Evolutionary conservation across 1,140 invertebrate genomes (phyloP).

Genomic region (Drosophila equinoxialis): DNA sequence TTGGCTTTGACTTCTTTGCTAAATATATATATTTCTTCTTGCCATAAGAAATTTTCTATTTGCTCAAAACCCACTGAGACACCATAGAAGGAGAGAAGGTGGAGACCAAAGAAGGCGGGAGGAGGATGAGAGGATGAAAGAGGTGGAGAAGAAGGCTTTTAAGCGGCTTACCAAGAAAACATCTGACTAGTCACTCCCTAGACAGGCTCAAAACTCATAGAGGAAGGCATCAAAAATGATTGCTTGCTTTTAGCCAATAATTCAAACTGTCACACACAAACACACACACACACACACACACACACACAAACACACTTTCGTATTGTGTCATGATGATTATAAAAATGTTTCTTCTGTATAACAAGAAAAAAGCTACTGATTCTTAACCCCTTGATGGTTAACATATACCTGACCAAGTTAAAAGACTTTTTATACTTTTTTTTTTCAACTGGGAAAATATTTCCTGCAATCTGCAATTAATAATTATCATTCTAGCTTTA

Average conservation of each 20-base stretch:
- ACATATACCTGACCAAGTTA: too few relatives aligned
- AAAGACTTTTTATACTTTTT: not conserved
- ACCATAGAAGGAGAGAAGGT: not conserved
- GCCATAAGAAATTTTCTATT: slow-evolving; percentile 70
- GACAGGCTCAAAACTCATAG: slow-evolving; percentile 24
- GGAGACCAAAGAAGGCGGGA: not conserved
- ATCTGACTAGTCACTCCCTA: slow-evolving; percentile 63
- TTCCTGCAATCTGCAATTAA: too few relatives aligned
- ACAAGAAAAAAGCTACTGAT: too few relatives aligned
- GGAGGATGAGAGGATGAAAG: not conserved
- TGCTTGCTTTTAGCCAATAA: slow-evolving; percentile 60
- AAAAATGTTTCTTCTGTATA: not conserved
- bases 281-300: slow-evolving; percentile 14
- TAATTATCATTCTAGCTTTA: not conserved
- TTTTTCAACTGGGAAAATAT: not conserved
- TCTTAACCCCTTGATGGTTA: too few relatives aligned
- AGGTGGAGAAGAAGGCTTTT: slow-evolving; percentile 28
- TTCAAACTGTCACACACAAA: slow-evolving; percentile 52
- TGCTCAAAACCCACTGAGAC: slow-evolving; percentile 45
- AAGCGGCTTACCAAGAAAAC: slow-evolving; percentile 67
- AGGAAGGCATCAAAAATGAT: slow-evolving; percentile 20
- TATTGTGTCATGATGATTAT: not conserved
- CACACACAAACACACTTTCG: slow-evolving; percentile 12
- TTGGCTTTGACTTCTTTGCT: slow-evolving; percentile 61
- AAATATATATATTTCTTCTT: slow-evolving; percentile 76